Evolutionary conservation across 2,113 vertebrate species (phyloP), one percentile per base, ranked within the genome.

Genomic region (Acrocephalus arundinaceus): DNA sequence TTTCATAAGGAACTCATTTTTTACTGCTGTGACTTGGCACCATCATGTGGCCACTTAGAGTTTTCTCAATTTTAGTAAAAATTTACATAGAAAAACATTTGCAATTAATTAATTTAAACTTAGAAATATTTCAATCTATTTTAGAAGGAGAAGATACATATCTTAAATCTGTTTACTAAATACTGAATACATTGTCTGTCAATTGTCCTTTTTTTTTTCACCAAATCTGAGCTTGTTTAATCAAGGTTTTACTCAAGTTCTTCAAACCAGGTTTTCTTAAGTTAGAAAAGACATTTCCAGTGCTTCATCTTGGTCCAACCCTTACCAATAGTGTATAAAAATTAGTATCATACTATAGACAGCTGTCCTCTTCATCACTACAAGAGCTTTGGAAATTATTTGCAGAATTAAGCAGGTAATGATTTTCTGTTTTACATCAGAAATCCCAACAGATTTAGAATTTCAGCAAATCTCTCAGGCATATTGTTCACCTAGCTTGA

Each of bases 1-100:
- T 83, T 52, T 59, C 14, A 7, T 0, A 39, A 59, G 27, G 37
- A 67, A 65, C 10, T 70, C 5, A 24, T 62, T 70, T 83, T 94
- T 94, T 79, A 95, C 68, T 87, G 76, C 90, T 94, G 76, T 88
- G 87, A 51, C 54, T 88, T 97, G 96, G 97, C 95, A 92, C 97
- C 96, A 96, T 71, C 96, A 70, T 95, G 92, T 97, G 97, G 97
- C 81, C 90, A 92, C 28, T 91, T 15, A 7, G 54, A 79, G 80
- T 91, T 88, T 89, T 57, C 48, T 90, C 90, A 77, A 21, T 46
- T 80, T 39, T 51, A 91, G 48, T 20, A 80, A 58, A 22, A 81
- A 63, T 65, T 65, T 43, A 54, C 15, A 57, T 0, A 46, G 46
- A 71, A 84, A 82, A 88, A 65, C 0, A 0, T 54, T 54, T 83